These are phyloP conservation scores for Cavia porcellus DNA, from an alignment of 2,113 vertebrate genomes.

Conservation along the genomic window DNA sequence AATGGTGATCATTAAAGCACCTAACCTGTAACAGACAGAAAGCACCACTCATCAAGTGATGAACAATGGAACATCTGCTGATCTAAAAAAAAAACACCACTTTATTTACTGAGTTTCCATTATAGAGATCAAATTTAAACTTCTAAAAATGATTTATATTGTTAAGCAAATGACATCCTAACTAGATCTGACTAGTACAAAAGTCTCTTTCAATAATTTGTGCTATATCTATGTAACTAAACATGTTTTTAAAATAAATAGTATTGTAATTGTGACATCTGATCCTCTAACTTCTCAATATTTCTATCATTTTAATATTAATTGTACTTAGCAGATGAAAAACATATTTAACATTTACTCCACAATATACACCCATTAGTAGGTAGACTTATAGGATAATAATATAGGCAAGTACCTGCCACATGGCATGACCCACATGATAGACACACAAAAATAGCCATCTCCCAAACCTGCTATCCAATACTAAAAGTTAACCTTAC, in stretches of 20 bases:
- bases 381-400: not conserved
- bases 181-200: not conserved
- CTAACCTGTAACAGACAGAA: slow-evolving; percentile 89
- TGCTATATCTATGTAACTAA: slow-evolving; percentile 7
- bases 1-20: slow-evolving; percentile 97
- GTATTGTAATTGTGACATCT: not conserved
- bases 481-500: slow-evolving; percentile 39
- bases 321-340: slow-evolving; percentile 6
- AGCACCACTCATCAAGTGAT: slow-evolving; percentile 41
- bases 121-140: not conserved
- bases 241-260: slow-evolving; percentile 51
- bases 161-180: not conserved
- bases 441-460: not conserved
- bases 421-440: not conserved
- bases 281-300: slow-evolving; percentile 26
- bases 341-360: not conserved
- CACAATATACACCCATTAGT: not conserved
- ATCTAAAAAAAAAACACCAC: not conserved
- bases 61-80: not conserved
- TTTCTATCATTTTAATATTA: slow-evolving; percentile 40
- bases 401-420: not conserved
- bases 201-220: not conserved
- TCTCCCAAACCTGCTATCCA: not conserved
- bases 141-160: not conserved
- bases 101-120: not conserved